Base-by-base conservation (phyloP, 2,797 vertebrate genomes). In the Pipistrellus pygmaeus region DNA sequence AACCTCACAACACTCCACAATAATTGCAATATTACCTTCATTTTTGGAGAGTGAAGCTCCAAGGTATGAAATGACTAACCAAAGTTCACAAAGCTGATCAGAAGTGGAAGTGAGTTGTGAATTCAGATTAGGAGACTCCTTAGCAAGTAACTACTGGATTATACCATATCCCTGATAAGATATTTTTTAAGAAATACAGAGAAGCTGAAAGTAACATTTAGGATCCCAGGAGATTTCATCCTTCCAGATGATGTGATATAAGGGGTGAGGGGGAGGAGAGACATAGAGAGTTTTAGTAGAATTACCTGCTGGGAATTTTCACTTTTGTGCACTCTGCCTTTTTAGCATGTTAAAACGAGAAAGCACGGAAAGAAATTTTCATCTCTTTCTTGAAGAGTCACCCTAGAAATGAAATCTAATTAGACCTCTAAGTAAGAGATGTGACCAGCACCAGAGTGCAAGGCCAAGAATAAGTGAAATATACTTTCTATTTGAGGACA, bases 181-280 rank as follows among this genome's bases (percentile, higher is more conserved):
- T 55, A 55, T 78, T 73, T 91, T 80, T 78, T 23, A 93, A 85
- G 44, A 91, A 91, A 69, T 78, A 85, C 9, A 57, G 35, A 85
- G 25, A 90, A 92, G 55, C 4, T 41, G 27, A 60, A 27, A 60
- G 8, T 30, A 88, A 57, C 13, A 27, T 6, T 77, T 71, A 78
- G 35, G 14, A 69, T 75, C 23, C 27, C 12, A 48, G 46, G 44
- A 93, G 44, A 75, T 44, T 30, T 1, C 7, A 0, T 82, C 68
- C 25, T 68, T 85, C 55, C 21, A 41, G 71, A 73, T 66, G 20
- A 60, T 21, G 4, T 60, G 30, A 53, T n/a, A 0, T 2, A 64
- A 69, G 14, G 4, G 30, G 12, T 8, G 18, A 6, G 1, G 1
- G 6, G 2, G 32, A 71, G 6, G 6, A 73, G 62, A 90, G 23